Percentiles rank a stretch among this genome's conserved stretches.
phyloP scores from a whole-genome alignment of 1,140 invertebrate genomes.

The Heliconius melpomene region DNA sequence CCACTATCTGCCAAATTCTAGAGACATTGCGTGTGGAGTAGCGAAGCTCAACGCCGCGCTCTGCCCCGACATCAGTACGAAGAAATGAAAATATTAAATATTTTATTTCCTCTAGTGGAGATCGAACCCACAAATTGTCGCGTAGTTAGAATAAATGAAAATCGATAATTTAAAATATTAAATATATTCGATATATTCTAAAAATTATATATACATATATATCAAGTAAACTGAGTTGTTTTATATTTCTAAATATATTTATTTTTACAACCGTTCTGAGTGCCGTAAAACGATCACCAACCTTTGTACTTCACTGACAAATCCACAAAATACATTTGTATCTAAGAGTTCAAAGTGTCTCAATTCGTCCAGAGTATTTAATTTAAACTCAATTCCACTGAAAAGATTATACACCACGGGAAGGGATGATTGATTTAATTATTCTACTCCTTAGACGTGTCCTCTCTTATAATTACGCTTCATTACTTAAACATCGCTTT shows the following conservation, averaged over 20 bases:
- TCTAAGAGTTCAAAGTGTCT: constrained; percentile 42
- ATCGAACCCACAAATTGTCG: too few species aligned
- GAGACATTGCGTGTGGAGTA: too few species aligned
- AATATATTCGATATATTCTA: too few species aligned
- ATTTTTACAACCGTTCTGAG: not conserved
- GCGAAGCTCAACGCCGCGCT: too few species aligned
- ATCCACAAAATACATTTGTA: constrained; percentile 36
- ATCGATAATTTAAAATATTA: too few species aligned
- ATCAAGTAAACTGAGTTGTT: not conserved
- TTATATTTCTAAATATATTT: not conserved
- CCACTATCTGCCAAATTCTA: too few species aligned
- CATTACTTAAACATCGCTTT: constrained; percentile 80
- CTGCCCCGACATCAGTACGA: too few species aligned
- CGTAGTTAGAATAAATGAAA: too few species aligned
- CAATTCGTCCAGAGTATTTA: constrained; percentile 60
- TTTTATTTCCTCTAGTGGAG: too few species aligned
- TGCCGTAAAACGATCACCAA: not conserved
- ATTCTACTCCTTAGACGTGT: constrained; percentile 76
- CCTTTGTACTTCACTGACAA: constrained; percentile 10
- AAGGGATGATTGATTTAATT: constrained; percentile 80
- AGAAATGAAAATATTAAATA: too few species aligned
- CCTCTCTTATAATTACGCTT: constrained; percentile 78
- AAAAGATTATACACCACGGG: constrained; percentile 77
- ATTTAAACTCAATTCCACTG: constrained; percentile 71
- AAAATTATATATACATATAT: too few species aligned